These are phyloP conservation scores for Euborellia annulipes DNA, from an alignment of 1,140 invertebrate species.

Conservation along the genomic window DNA sequence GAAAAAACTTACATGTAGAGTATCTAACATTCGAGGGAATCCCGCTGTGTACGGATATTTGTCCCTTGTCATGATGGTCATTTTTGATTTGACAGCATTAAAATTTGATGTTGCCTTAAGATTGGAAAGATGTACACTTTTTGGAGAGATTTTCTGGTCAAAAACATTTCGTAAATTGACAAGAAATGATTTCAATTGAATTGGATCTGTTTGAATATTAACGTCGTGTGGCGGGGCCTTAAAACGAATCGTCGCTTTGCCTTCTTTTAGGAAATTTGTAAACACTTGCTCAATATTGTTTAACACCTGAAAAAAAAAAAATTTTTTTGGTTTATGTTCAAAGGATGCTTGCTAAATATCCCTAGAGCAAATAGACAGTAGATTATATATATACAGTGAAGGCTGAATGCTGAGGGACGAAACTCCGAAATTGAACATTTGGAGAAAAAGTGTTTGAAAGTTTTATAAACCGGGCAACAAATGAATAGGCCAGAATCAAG, in stretches of 20 bases:
- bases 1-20: no score
- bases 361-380: conserved; percentile 6
- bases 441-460: no score
- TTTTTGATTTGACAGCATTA: no score
- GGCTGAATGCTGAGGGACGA: no score
- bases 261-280: conserved; percentile 49
- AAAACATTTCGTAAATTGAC: conserved; percentile 41
- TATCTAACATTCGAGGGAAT: no score
- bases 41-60: no score
- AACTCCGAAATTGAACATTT: no score
- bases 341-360: conserved; percentile 1
- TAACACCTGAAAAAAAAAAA: conserved; percentile 28
- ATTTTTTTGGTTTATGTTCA: neutral
- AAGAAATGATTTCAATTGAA: conserved; percentile 51
- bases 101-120: no score
- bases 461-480: no score
- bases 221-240: conserved; percentile 50
- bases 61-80: no score
- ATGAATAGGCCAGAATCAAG: no score
- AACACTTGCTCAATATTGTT: conserved; percentile 46
- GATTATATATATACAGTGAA: neutral
- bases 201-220: conserved; percentile 43
- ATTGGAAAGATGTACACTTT: conserved; percentile 1
- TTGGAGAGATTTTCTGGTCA: conserved; percentile 36
- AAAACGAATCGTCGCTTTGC: conserved; percentile 56